These are phyloP conservation scores for Rafetus swinhoei DNA, from an alignment of 2,113 vertebrate species.

Conservation along the genomic window DNA sequence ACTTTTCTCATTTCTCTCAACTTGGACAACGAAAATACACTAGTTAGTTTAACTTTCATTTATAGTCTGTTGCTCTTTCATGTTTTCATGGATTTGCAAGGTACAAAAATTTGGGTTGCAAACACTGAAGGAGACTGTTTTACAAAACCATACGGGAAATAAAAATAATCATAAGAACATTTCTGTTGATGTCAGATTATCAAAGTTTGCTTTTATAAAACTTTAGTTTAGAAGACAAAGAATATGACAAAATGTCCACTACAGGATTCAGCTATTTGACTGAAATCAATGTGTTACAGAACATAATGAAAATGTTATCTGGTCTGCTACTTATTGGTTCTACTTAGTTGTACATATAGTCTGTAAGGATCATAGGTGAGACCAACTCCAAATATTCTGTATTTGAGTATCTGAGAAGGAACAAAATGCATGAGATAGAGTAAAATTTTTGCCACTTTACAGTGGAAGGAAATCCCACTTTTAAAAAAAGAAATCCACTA, in stretches of 20 bases:
- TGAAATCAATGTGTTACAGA: not conserved
- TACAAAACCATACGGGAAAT: slow-evolving; percentile 51
- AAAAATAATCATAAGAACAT: slow-evolving; percentile 65
- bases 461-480: not conserved
- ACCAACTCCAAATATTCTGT: not conserved
- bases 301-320: slow-evolving; percentile 28
- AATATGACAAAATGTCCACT: slow-evolving; percentile 22
- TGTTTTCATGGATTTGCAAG: slow-evolving; percentile 63
- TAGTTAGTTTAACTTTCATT: slow-evolving; percentile 58
- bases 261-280: slow-evolving; percentile 31
- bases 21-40: slow-evolving; percentile 65
- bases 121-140: not conserved
- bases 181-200: slow-evolving; percentile 58
- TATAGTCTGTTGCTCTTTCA: slow-evolving; percentile 65
- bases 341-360: not conserved
- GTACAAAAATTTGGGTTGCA: slow-evolving; percentile 60
- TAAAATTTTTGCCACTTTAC: not conserved
- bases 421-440: not conserved
- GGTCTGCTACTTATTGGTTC: slow-evolving; percentile 30
- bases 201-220: too few species aligned
- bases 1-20: slow-evolving; percentile 47
- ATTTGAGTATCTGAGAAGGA: not conserved
- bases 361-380: not conserved
- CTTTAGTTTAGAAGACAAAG: slow-evolving; percentile 39
- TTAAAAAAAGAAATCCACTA: not conserved